These are phyloP conservation scores for Musca domestica DNA, from an alignment of 1,140 invertebrate genomes.

Conservation along the genomic window DNA sequence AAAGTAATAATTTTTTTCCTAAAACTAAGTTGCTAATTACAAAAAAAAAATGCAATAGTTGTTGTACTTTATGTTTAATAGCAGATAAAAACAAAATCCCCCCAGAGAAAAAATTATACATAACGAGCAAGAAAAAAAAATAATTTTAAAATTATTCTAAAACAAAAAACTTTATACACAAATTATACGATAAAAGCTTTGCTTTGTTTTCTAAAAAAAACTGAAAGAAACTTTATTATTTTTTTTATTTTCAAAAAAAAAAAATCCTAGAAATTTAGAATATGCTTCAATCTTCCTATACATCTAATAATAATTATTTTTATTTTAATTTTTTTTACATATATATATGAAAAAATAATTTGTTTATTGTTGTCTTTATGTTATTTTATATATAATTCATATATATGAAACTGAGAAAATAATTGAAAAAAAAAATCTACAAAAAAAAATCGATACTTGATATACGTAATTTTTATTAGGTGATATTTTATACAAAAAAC, in stretches of 20 bases:
- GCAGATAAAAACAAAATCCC: constrained; percentile 14
- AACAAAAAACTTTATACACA: constrained; percentile 6
- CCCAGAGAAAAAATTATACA: not conserved
- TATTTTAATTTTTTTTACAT: constrained; percentile 36
- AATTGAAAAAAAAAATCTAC: constrained; percentile 11
- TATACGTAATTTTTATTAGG: constrained; percentile 18
- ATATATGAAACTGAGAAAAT: not conserved
- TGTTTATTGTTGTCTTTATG: constrained; percentile 34
- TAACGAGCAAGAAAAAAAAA: constrained; percentile 3
- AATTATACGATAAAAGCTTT: constrained; percentile 36
- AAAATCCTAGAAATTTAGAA: constrained; percentile 31
- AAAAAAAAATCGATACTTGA: not conserved
- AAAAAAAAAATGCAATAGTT: constrained; percentile 37
- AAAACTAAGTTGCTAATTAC: constrained; percentile 6
- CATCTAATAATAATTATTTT: constrained; percentile 20
- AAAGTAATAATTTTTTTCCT: constrained; percentile 3
- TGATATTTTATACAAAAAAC: constrained; percentile 16
- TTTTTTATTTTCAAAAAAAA: constrained; percentile 27
- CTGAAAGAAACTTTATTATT: constrained; percentile 28
- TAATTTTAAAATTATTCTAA: constrained; percentile 10
- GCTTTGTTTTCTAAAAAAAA: constrained; percentile 41
- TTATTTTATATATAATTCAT: constrained; percentile 31
- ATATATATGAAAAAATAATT: constrained; percentile 29
- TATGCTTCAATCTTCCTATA: constrained; percentile 31
- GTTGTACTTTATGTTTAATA: constrained; percentile 48